A percentile compares a stretch with the other conserved stretches of the same genome.
These are phyloP conservation scores for Heliornis fulica DNA, from an alignment of 2,113 vertebrate genomes.

Conservation along the genomic window DNA sequence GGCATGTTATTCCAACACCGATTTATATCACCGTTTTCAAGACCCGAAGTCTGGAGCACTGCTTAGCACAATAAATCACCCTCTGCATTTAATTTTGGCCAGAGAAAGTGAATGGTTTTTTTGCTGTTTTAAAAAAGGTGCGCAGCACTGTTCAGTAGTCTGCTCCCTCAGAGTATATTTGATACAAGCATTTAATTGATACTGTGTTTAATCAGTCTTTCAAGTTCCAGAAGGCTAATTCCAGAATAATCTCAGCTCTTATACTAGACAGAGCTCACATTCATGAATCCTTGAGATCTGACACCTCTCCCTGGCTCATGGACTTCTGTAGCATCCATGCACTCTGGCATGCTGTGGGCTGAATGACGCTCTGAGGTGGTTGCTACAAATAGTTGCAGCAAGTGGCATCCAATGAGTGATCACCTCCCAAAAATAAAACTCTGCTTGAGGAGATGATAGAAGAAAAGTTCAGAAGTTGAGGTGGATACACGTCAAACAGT, in stretches of 20 bases:
- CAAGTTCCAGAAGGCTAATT: not conserved
- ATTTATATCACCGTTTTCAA: not conserved
- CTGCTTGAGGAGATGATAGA: not conserved
- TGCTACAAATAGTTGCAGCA: not conserved
- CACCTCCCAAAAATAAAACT: not conserved
- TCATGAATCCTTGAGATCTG: not conserved
- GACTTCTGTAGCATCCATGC: not conserved
- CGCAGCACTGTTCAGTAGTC: not conserved
- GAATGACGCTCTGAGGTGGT: not conserved
- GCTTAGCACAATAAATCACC: conserved; percentile 23
- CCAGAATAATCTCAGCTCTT: not conserved
- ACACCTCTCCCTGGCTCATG: not conserved
- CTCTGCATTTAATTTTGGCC: conserved; percentile 53
- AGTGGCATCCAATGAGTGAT: not conserved
- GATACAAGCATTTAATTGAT: not conserved
- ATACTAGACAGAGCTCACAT: not conserved
- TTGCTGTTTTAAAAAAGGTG: not conserved
- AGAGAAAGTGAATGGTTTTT: not conserved
- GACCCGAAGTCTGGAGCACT: not conserved
- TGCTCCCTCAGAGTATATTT: not conserved
- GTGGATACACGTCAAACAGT: not conserved
- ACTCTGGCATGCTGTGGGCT: not conserved
- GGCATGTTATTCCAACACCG: conserved; percentile 16
- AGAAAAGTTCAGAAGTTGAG: not conserved
- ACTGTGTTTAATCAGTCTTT: not conserved